Evolutionary conservation across 2,888 invertebrate genomes (phyloP).

Genomic region (Calameuta idolon): DNA sequence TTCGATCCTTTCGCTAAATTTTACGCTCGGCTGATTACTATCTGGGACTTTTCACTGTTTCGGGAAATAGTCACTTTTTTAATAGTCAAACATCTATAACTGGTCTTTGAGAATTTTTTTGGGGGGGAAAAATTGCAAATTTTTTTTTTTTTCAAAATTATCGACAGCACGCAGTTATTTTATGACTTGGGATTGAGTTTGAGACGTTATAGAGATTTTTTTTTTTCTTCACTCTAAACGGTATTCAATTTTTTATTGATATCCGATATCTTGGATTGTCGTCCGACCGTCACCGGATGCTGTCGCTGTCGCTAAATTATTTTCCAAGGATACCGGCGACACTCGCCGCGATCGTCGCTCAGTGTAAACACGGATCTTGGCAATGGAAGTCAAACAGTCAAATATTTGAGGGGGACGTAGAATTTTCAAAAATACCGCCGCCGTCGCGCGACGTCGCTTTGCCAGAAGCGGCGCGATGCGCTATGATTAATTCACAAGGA

Average conservation of each 20-base stretch:
- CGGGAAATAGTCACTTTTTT: background rate
- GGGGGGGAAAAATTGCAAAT: background rate
- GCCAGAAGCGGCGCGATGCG: background rate
- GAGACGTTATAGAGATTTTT: background rate
- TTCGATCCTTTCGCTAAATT: background rate
- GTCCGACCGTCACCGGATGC: background rate
- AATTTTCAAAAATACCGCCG: constrained; percentile 49
- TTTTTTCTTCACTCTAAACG: background rate
- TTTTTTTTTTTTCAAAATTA: background rate
- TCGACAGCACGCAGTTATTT: background rate
- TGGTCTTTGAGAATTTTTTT: background rate
- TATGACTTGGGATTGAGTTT: background rate
- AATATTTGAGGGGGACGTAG: constrained; percentile 51
- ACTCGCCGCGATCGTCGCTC: constrained; percentile 34
- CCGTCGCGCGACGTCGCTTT: background rate
- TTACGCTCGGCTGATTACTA: background rate
- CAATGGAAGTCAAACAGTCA: constrained; percentile 54
- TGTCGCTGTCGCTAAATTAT: constrained; percentile 37
- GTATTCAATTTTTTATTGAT: no score
- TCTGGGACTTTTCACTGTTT: background rate
- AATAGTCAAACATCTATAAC: background rate
- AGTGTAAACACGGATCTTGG: constrained; percentile 53
- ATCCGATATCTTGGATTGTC: background rate
- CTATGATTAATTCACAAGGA: background rate
- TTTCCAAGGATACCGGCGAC: constrained; percentile 49